Evolutionary conservation across 2,113 vertebrate species (phyloP), one percentile per base, ranked within the genome.

Genomic region (Halcyon malimbica): DNA sequence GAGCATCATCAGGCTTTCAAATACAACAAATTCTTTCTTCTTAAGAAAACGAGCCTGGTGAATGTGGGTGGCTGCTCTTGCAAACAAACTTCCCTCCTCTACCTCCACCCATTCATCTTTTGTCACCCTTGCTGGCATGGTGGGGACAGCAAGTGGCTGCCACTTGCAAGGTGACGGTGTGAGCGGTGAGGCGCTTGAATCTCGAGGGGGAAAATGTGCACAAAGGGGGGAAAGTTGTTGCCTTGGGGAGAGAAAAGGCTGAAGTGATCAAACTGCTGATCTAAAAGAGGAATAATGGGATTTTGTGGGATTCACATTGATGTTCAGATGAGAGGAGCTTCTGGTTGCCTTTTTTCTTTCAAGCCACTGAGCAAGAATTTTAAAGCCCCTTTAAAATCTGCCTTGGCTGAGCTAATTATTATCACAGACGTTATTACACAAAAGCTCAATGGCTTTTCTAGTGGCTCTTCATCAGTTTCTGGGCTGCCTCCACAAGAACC

Each of bases 251-350:
- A 86, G 94, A 96, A 96, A 97, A 97, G 82, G 90, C 97, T 96
- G 98, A 97, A 83, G 95, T 95, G 98, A 96, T 97, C 97, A 97
- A 97, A 95, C 96, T 94, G 94, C 95, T 97, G 96, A 94, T 96
- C 96, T 97, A 96, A 98, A 98, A 97, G 97, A 96, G 97, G 96
- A 98, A 98, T 98, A 98, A 98, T 98, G 97, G 97, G 98, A 98
- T 98, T 98, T 98, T 98, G 97, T 95, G 88, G 97, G 97, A 98
- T 97, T 98, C 98, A 98, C 98, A 97, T 84, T 98, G 98, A 97
- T 97, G 98, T 97, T 98, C 91, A 97, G 96, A 98, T 95, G 97
- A 98, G 97, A 98, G 97, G 97, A 98, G 96, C 96, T 91, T 97
- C 96, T 96, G 97, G 96, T 98, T 97, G 97, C 95, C 97, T 97